phyloP scores from a whole-genome alignment of 2,113 vertebrate genomes.

The Corythornis cristatus region DNA sequence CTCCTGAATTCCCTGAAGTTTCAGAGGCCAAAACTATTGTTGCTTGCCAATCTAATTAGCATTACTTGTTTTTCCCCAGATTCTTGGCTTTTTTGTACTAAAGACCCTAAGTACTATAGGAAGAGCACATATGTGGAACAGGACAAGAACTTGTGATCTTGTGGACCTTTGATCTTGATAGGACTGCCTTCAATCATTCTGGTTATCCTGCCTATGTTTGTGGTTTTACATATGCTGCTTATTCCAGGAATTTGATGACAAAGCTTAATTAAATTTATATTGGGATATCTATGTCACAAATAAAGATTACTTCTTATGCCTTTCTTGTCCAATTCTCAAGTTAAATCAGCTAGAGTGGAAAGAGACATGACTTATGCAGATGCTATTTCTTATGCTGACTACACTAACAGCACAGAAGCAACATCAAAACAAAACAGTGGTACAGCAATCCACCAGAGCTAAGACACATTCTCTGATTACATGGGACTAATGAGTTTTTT shows the following conservation, averaged over 20 bases:
- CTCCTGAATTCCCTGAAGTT: neutral
- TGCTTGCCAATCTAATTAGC: neutral
- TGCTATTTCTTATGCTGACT: neutral
- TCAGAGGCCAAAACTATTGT: neutral
- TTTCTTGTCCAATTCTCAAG: neutral
- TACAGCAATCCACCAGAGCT: neutral
- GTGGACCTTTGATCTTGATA: neutral
- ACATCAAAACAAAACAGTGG: neutral
- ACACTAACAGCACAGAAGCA: neutral
- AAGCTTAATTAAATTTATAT: neutral
- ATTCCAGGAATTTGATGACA: neutral
- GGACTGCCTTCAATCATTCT: neutral
- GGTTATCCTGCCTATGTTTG: neutral
- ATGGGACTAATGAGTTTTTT: neutral
- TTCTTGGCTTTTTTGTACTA: neutral
- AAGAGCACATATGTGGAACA: neutral
- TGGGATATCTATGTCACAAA: neutral
- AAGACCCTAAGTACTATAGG: neutral
- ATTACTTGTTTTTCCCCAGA: neutral
- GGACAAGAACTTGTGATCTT: neutral
- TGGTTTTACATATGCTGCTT: neutral
- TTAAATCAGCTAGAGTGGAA: neutral
- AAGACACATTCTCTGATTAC: neutral
- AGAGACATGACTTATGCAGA: neutral
- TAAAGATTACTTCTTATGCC: neutral